Evolutionary conservation across 2,113 vertebrate species (phyloP).

Genomic region (Otocyon megalotis): DNA sequence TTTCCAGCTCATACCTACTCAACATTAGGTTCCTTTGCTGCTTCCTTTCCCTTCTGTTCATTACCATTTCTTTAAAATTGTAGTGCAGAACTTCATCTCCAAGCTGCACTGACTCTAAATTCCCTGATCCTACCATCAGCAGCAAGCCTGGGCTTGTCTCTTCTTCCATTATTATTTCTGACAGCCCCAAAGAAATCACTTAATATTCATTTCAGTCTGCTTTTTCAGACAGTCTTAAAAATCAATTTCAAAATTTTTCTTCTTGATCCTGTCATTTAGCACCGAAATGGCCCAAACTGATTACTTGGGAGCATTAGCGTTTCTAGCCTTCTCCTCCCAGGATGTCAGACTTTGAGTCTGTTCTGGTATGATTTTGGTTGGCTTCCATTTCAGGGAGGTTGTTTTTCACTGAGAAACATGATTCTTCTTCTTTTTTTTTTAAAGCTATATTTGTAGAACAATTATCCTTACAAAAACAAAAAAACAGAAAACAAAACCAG

Average conservation of each 20-base stretch:
- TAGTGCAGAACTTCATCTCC: conserved; percentile 53
- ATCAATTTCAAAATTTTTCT: conserved; percentile 81
- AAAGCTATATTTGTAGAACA: conserved; percentile 68
- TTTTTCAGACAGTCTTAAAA: conserved; percentile 83
- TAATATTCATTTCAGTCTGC: conserved; percentile 82
- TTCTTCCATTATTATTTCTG: conserved; percentile 83
- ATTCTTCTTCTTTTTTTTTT: conserved; percentile 6
- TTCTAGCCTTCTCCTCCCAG: conserved; percentile 46
- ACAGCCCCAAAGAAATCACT: conserved; percentile 81
- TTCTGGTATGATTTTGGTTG: conserved; percentile 63
- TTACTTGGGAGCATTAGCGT: conserved; percentile 62
- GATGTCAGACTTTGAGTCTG: conserved; percentile 67
- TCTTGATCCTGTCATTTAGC: conserved; percentile 80
- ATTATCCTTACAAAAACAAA: conserved; percentile 65
- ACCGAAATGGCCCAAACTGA: conserved; percentile 75
- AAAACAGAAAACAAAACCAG: conserved; percentile 40
- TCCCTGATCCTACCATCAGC: conserved; percentile 76
- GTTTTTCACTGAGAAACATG: conserved; percentile 68
- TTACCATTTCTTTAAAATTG: conserved; percentile 61
- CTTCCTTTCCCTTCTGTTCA: conserved; percentile 20
- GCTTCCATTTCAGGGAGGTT: conserved; percentile 65
- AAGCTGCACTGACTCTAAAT: conserved; percentile 40
- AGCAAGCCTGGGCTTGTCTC: conserved; percentile 76
- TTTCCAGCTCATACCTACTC: background rate
- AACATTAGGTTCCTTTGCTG: background rate